Evolutionary conservation across 2,888 invertebrate species (phyloP), one percentile per base, ranked within the genome.

Genomic region (Sinotaia quadrata): DNA sequence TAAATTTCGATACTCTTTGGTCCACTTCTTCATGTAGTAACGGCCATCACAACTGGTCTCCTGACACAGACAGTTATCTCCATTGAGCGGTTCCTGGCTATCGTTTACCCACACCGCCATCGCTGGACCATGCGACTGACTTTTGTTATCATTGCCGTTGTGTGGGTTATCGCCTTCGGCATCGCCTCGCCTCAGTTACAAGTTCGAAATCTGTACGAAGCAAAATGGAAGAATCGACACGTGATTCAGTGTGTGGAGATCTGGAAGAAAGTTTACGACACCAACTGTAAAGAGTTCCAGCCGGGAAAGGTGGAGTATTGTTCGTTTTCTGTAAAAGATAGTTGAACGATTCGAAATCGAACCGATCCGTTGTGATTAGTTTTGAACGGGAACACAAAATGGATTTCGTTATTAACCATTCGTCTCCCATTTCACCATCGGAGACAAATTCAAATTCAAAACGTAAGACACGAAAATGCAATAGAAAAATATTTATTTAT

Each of bases 31-130:
- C 41, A 8, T 47, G n/a, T 47, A 71, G 71, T 68, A 8, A 36
- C 56, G 56, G 41, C 63, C 3, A 65, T 71, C 18, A 71, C 82
- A 5, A 80, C 81, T 33, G 84, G 85, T 57, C 80, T 83, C 0
- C 58, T 84, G 15, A 84, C 81, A 21, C 60, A 85, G 66, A 83
- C 82, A 0, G 76, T 79, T 2, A 81, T 85, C 56, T 83, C 85
- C 2, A 78, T 80, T 15, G 85, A 85, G 60, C 69, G 85, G 29
- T 85, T 83, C 68, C 70, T 84, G 18, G 83, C 84, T 21, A 82
- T 84, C 24, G 80, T 85, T 7, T 82, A 75, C 54, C 85, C 85
- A 0, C 59, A 85, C 31, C 76, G 74, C 37, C 77, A 71, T 1
- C 75, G 80, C 44, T 74, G 81, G 75, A 67, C 80, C 5, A 67